Percentiles rank a stretch among this genome's conserved stretches.
These are phyloP conservation scores for Archocentrus centrarchus DNA, from an alignment of 2,113 vertebrate species.

Conservation along the genomic window DNA sequence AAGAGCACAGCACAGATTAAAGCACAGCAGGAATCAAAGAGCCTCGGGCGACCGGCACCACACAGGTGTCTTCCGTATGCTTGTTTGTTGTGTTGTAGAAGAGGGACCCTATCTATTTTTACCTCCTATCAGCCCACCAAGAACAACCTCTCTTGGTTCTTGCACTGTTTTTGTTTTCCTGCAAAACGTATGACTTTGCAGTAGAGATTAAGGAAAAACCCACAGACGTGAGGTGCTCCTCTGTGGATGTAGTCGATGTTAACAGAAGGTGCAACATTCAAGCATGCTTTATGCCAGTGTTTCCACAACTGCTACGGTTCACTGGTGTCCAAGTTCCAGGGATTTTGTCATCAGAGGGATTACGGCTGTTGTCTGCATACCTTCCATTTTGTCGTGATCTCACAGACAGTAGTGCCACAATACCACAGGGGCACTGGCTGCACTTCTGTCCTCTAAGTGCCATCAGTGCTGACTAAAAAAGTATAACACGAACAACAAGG, in stretches of 20 bases:
- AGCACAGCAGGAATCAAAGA: constrained; percentile 82
- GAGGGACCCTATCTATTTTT: constrained; percentile 47
- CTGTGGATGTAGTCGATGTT: not conserved
- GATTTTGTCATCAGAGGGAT: not conserved
- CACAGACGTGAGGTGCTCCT: not conserved
- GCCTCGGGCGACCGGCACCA: constrained; percentile 71
- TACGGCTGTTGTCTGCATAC: not conserved
- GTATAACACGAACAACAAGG: not conserved
- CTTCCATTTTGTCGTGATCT: not conserved
- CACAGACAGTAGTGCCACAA: not conserved
- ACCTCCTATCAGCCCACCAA: not conserved
- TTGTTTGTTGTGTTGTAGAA: constrained; percentile 17
- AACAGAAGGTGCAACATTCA: not conserved
- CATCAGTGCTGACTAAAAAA: not conserved
- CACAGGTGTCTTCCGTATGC: constrained; percentile 63
- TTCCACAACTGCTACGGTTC: not conserved
- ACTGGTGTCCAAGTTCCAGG: too few relatives aligned
- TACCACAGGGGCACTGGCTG: not conserved
- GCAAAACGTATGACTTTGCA: not conserved
- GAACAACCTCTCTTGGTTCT: constrained; percentile 15
- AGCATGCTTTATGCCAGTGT: not conserved
- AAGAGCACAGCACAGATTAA: constrained; percentile 80
- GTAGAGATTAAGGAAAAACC: not conserved
- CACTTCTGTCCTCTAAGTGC: not conserved
- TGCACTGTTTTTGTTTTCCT: not conserved